These are phyloP conservation scores for Euplagia quadripunctaria DNA, from an alignment of 2,888 invertebrate genomes.

Conservation along the genomic window DNA sequence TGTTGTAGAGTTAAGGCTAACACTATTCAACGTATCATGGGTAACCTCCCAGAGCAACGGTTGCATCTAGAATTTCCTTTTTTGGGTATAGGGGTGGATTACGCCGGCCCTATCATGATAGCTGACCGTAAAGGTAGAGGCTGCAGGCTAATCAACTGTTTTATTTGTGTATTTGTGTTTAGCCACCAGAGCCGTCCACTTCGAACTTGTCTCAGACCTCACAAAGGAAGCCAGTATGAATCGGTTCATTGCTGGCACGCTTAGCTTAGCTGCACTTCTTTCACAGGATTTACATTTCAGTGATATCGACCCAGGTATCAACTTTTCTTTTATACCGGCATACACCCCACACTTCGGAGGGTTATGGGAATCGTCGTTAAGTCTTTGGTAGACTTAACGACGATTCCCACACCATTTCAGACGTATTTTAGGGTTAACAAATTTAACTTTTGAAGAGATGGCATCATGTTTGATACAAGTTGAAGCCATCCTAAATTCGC, in stretches of 20 bases:
- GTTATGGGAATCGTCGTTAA: conserved; percentile 9
- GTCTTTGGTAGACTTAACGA: too few species aligned
- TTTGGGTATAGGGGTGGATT: conserved; percentile 22
- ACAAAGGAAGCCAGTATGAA: conserved; percentile 29
- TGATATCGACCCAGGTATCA: conserved; percentile 12
- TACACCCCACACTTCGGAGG: conserved; percentile 19
- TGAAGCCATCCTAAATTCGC: conserved; percentile 14
- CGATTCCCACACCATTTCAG: conserved; percentile 13
- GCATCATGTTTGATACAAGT: conserved; percentile 18
- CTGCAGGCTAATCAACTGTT: conserved; percentile 39
- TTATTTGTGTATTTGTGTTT: conserved; percentile 43
- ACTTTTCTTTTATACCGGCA: conserved; percentile 15
- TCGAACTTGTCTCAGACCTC: conserved; percentile 43
- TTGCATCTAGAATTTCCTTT: not conserved
- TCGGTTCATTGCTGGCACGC: conserved; percentile 33
- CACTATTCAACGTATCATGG: conserved; percentile 5
- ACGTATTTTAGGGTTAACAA: conserved; percentile 13
- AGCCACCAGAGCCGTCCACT: conserved; percentile 33
- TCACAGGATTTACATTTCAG: not conserved
- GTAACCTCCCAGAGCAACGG: not conserved
- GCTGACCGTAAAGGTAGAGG: conserved; percentile 36
- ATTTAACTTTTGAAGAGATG: conserved; percentile 26
- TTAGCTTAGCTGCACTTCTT: not conserved
- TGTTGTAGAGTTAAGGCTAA: conserved; percentile 6
- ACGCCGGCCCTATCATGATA: conserved; percentile 23